These are phyloP conservation scores for Excalfactoria chinensis DNA, from an alignment of 2,113 vertebrate genomes.

Conservation along the genomic window DNA sequence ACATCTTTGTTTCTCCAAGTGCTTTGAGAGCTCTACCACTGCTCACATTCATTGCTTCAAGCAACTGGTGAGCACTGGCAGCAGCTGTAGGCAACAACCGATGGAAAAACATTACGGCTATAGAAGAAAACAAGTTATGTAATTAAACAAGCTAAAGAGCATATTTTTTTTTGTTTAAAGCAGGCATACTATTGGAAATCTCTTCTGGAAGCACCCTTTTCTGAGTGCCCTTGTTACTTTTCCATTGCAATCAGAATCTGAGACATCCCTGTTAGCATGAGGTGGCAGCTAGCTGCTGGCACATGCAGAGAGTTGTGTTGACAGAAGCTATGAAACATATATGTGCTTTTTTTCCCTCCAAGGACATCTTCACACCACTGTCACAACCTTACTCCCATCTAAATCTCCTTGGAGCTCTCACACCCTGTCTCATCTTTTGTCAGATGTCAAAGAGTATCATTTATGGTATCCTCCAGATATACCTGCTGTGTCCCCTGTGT, in stretches of 20 bases:
- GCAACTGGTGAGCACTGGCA: neutral
- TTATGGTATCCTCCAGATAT: neutral
- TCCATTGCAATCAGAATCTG: neutral
- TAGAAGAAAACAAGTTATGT: neutral
- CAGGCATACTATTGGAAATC: neutral
- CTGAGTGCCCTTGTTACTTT: neutral
- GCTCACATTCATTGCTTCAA: neutral
- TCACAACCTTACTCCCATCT: neutral
- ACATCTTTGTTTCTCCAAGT: neutral
- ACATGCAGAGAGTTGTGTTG: fast-evolving
- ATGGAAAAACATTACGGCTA: fast-evolving
- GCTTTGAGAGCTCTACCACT: neutral
- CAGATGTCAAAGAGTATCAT: neutral
- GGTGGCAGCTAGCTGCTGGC: neutral
- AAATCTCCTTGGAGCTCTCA: neutral
- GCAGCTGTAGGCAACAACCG: neutral
- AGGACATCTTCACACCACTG: neutral
- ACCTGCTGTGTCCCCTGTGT: neutral
- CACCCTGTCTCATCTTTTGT: neutral
- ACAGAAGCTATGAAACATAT: neutral
- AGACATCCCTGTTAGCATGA: neutral
- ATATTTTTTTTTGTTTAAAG: neutral
- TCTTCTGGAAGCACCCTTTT: neutral
- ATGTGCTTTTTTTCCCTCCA: neutral
- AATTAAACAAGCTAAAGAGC: neutral